phyloP scores from a whole-genome alignment of 1,140 invertebrate genomes.

The Dreissena polymorpha region DNA sequence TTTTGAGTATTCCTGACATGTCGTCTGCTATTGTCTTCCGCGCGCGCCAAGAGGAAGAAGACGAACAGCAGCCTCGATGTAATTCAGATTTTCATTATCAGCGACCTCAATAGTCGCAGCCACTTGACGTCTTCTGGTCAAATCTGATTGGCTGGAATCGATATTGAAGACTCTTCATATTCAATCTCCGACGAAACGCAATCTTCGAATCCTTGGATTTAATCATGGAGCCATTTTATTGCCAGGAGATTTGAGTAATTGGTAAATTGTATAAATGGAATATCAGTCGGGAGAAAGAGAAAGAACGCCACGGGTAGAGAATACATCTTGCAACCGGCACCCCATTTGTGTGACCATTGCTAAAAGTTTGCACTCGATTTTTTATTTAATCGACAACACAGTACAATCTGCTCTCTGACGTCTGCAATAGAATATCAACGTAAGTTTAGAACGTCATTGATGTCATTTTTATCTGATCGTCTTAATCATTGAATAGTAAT shows the following conservation, averaged over 20 bases:
- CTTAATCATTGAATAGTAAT: no score
- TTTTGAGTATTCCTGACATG: conserved; percentile 29
- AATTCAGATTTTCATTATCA: conserved; percentile 51
- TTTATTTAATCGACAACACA: no score
- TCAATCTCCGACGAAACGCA: conserved; percentile 40
- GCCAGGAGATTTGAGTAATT: conserved; percentile 40
- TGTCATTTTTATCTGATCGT: no score
- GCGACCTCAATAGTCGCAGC: conserved; percentile 34
- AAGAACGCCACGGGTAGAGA: no score
- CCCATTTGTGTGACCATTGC: no score
- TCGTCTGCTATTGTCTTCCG: conserved; percentile 37
- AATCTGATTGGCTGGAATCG: conserved; percentile 37
- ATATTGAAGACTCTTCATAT: conserved; percentile 20
- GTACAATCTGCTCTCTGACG: no score
- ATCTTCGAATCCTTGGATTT: conserved; percentile 30
- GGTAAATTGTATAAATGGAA: conserved; percentile 46
- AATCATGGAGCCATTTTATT: conserved; percentile 47
- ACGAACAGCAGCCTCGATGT: conserved; percentile 37
- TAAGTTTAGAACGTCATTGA: no score
- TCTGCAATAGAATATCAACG: no score
- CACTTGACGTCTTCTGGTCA: conserved; percentile 27
- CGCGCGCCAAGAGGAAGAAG: conserved; percentile 20
- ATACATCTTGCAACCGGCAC: no score
- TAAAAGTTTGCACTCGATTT: no score
- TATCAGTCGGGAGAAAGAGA: background rate